A percentile compares a stretch with the other conserved stretches of the same genome.
These are phyloP conservation scores for Avahi laniger DNA, from an alignment of 2,797 vertebrate genomes.

Conservation along the genomic window DNA sequence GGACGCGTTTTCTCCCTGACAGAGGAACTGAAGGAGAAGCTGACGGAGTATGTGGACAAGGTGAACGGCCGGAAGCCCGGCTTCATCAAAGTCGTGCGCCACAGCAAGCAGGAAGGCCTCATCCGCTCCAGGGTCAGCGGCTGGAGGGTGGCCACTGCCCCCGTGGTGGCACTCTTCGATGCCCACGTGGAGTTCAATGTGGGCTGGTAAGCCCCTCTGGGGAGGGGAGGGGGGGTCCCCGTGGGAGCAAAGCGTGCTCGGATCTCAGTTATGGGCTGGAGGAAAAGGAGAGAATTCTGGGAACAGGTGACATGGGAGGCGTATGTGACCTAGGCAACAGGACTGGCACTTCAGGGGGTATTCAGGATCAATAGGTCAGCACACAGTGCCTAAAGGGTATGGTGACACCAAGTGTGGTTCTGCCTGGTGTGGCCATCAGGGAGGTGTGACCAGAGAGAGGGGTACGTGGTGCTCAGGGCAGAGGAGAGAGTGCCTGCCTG, in stretches of 20 bases:
- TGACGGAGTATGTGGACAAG: conserved; percentile 92
- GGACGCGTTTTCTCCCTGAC: conserved; percentile 27
- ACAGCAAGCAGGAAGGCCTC: conserved; percentile 95
- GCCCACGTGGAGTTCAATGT: conserved; percentile 97
- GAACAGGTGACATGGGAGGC: background rate
- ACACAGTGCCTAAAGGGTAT: background rate
- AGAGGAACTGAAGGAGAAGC: conserved; percentile 97
- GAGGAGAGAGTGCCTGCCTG: background rate
- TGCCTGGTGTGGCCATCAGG: background rate
- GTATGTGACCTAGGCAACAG: background rate
- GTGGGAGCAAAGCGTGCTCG: background rate
- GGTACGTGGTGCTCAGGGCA: background rate
- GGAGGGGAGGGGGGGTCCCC: background rate
- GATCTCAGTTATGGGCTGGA: background rate
- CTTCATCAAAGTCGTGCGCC: conserved; percentile 96
- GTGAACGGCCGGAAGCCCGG: conserved; percentile 90
- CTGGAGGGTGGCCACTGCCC: conserved; percentile 94
- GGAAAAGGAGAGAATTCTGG: background rate
- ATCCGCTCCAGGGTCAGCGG: conserved; percentile 97
- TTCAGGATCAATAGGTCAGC: background rate
- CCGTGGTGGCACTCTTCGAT: conserved; percentile 97
- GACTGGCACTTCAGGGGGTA: background rate
- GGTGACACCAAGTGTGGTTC: background rate
- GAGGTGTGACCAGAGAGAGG: background rate
- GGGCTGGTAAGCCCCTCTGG: conserved; percentile 91